Evolutionary conservation across 2,888 invertebrate genomes (phyloP), one percentile per base, ranked within the genome.

Genomic region (Criorhina ranunculi): DNA sequence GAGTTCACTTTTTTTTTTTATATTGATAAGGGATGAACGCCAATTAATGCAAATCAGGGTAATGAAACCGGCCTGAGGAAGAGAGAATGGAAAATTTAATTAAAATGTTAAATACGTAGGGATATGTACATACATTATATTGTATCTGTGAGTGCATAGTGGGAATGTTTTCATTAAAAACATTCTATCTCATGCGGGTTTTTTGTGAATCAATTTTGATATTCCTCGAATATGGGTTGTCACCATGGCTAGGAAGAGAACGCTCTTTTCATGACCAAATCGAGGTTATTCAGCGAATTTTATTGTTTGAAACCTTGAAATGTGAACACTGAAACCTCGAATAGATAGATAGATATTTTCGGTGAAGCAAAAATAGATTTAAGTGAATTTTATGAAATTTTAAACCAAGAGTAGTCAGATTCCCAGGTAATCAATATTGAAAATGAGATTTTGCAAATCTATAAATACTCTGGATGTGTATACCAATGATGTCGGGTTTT

Each of bases 21-120:
- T 55, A 51, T 53, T 69, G 85, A 80, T 85, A 85, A 85, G 80
- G 85, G 80, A 80, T 66, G 66, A 75, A 80, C 64, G 80, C 75
- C 75, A 70, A 85, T 85, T 85, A 70, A 85, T 85, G 70, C 75
- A 85, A 85, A 85, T 85, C 69, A 53, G 15, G 3, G 29, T 9
- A 31, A 35, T 19, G 31, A 51, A 17, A 8, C 44, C 40, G 49
- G 59, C 64, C 70, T 80, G 66, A 5, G 53, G 53, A 55, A 17
- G 35, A 70, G 29, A 64, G 53, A 80, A 64, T 42, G 59, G 15
- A 72, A 70, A 66, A 80, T 75, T 67, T 85, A 85, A 85, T 85
- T 85, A 80, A 80, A 85, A 60, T 6, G n/a, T 51, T 66, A 53
- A 53, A 59, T 37, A 69, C 60, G 17, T 2, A 12, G 5, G 15